Conservation (phyloP, 2,888 invertebrate species). For the Adineta ricciae region DNA sequence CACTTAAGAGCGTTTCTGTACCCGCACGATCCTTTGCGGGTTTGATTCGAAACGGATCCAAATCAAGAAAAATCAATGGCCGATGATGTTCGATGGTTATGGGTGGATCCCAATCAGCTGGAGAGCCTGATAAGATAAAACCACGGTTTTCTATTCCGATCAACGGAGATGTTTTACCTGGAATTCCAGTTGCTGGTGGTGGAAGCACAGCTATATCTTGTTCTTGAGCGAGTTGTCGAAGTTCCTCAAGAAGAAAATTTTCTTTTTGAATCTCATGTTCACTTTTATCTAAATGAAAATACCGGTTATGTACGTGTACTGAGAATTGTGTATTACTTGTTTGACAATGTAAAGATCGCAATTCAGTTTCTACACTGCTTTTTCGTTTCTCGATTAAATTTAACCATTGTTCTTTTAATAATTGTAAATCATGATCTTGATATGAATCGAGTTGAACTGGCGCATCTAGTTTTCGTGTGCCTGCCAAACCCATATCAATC, state of each 20-base stretch:
- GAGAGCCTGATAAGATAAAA: background rate
- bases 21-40: conserved; percentile 18
- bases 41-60: conserved; percentile 62
- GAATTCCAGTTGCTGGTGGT: conserved; percentile 79
- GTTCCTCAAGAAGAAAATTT: conserved; percentile 69
- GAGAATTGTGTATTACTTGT: conserved; percentile 70
- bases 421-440: conserved; percentile 81
- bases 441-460: conserved; percentile 69
- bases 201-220: conserved; percentile 89
- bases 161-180: conserved; percentile 61
- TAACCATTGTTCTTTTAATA: conserved; percentile 82
- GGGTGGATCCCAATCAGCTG: background rate
- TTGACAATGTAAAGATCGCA: conserved; percentile 45
- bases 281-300: conserved; percentile 67
- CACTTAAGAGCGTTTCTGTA: too few relatives aligned
- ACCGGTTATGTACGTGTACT: conserved; percentile 85
- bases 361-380: conserved; percentile 70
- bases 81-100: conserved; percentile 84
- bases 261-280: conserved; percentile 80
- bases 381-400: conserved; percentile 65
- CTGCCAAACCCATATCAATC: conserved; percentile 77
- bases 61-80: conserved; percentile 86
- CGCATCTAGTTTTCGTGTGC: conserved; percentile 52
- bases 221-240: conserved; percentile 83
- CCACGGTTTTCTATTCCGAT: too few relatives aligned